Conservation (phyloP, 1,140 invertebrate genomes). For the Melitaea cinxia region DNA sequence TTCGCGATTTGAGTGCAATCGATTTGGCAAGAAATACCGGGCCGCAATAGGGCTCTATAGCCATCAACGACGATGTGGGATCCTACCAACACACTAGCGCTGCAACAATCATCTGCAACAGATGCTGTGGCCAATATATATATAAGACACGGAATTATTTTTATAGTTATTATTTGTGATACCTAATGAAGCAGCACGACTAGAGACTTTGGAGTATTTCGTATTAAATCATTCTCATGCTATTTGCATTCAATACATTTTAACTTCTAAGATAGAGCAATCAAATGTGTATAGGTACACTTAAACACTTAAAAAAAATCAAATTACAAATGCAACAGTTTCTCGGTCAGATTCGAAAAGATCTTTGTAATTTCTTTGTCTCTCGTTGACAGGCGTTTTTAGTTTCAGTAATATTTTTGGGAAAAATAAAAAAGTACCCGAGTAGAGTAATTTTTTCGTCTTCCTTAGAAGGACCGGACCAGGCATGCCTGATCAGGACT, state of each 20-base stretch:
- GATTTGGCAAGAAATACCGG: too few species aligned
- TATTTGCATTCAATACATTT: not conserved
- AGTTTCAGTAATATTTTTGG: too few species aligned
- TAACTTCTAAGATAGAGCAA: not conserved
- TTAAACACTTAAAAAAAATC: not conserved
- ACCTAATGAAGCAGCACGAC: not conserved
- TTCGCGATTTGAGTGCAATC: too few species aligned
- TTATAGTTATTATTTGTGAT: not conserved
- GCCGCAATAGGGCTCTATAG: too few species aligned
- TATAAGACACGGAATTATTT: not conserved
- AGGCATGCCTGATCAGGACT: too few species aligned
- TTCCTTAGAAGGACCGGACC: too few species aligned
- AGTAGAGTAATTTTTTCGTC: too few species aligned
- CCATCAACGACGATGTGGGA: too few species aligned
- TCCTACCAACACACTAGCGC: too few species aligned
- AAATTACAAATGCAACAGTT: not conserved
- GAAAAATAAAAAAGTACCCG: too few species aligned
- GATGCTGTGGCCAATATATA: not conserved
- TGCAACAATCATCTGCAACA: not conserved
- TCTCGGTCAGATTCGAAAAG: not conserved
- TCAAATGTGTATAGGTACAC: not conserved
- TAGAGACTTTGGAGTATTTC: not conserved
- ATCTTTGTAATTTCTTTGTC: too few species aligned
- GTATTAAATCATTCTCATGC: not conserved
- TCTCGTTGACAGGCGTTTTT: too few species aligned